Evolutionary conservation across 2,113 vertebrate species (phyloP), one percentile per base, ranked within the genome.

Genomic region (Cyanoderma ruficeps): DNA sequence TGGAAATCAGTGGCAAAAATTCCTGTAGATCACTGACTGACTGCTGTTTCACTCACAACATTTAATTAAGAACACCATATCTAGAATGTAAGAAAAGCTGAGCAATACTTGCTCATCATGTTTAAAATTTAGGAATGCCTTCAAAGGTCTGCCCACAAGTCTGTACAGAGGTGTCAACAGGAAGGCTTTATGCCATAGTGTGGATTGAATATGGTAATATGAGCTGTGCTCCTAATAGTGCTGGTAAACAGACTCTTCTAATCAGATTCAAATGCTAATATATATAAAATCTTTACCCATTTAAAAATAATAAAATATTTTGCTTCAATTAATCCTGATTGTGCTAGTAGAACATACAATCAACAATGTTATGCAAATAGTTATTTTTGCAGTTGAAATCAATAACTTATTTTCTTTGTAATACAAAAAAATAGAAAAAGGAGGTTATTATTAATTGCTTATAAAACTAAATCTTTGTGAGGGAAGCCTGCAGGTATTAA

Each of bases 341-440:
- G 96, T 96, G 93, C 91, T 94, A 87, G 96, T 97, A 97, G 80
- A 97, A 94, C 94, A 88, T 93, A 93, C 87, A 97, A 97, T 97
- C 97, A 97, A 93, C 96, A 81, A 57, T 83, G 93, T 90, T 97
- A 97, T 98, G 98, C 96, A 98, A 97, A 97, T 97, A 96, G 97
- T 95, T 97, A 96, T 97, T 97, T 97, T 97, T 97, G 95, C 89
- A 92, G 96, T 86, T 93, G 95, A 97, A 97, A 97, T 98, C 97
- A 97, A 97, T 97, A 96, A 97, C 97, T 98, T 97, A 98, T 97
- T 97, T 98, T 98, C 97, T 97, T 96, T 86, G 86, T 92, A 97
- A 96, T 94, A 95, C 91, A 97, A 88, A 92, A 95, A 97, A 91
- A 65, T 37, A 86, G 71, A 87, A 83, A 90, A 93, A 92, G 80